Evolutionary conservation across 2,113 vertebrate genomes (phyloP).

Genomic region (Lophochroa leadbeateri): DNA sequence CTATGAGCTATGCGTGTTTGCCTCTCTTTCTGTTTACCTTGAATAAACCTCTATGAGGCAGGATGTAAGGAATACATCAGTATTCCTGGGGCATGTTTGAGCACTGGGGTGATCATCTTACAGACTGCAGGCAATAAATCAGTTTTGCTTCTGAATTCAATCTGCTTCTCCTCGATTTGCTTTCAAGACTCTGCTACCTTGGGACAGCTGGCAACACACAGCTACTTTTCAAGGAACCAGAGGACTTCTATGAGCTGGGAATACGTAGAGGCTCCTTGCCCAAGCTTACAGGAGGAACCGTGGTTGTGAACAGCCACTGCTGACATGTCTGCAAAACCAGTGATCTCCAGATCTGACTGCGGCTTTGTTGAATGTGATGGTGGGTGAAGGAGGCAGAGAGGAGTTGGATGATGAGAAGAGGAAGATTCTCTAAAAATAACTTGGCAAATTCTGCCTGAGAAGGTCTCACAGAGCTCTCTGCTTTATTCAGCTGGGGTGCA

Average conservation of each 20-base stretch:
- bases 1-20: background rate
- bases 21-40: background rate
- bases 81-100: background rate
- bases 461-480: background rate
- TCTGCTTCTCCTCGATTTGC: background rate
- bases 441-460: background rate
- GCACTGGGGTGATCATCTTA: background rate
- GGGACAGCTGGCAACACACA: background rate
- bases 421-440: background rate
- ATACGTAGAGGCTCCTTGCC: background rate
- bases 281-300: background rate
- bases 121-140: background rate
- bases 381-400: background rate
- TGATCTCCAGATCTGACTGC: background rate
- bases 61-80: background rate
- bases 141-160: background rate
- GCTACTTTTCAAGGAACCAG: background rate
- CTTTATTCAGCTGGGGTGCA: background rate
- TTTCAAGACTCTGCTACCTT: background rate
- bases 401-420: background rate
- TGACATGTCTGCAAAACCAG: background rate
- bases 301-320: background rate
- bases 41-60: background rate
- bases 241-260: background rate
- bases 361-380: background rate